These are phyloP conservation scores for Noctilio leporinus DNA, from an alignment of 2,113 vertebrate genomes.

Conservation along the genomic window DNA sequence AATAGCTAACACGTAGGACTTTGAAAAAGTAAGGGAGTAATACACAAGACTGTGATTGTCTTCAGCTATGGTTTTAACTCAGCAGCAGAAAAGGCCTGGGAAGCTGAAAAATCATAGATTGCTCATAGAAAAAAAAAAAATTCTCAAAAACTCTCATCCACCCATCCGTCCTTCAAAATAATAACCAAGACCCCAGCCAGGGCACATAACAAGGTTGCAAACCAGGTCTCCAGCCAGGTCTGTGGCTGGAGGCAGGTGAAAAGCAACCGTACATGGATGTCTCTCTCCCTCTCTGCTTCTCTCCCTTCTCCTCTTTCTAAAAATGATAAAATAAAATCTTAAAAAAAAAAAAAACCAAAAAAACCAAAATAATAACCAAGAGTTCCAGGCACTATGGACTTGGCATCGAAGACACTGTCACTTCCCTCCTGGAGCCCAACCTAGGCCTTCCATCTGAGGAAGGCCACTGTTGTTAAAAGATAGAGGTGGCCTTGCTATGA, in stretches of 20 bases:
- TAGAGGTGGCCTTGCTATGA: background rate
- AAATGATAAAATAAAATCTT: too few relatives aligned
- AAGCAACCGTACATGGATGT: too few relatives aligned
- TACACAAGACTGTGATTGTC: background rate
- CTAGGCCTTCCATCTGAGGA: background rate
- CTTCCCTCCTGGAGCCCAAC: background rate
- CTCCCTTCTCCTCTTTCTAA: too few relatives aligned
- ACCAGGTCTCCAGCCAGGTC: too few relatives aligned
- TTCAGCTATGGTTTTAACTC: conserved; percentile 12
- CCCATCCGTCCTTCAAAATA: background rate
- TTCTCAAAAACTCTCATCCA: background rate
- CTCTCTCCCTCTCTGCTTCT: too few relatives aligned
- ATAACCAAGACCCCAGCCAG: background rate
- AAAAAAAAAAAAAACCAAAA: too few relatives aligned
- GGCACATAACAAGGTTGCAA: too few relatives aligned
- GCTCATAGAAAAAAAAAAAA: background rate
- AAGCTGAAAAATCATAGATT: background rate
- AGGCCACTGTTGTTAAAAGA: background rate
- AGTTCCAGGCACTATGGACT: background rate
- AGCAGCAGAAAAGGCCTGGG: background rate
- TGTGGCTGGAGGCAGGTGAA: too few relatives aligned
- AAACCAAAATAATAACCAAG: background rate
- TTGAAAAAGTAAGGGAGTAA: conserved; percentile 18
- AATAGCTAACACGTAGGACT: background rate
- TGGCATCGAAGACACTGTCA: background rate